A percentile compares a stretch with the other conserved stretches of the same genome.
phyloP scores from a whole-genome alignment of 1,140 invertebrate genomes.

The Drosophila gunungcola region DNA sequence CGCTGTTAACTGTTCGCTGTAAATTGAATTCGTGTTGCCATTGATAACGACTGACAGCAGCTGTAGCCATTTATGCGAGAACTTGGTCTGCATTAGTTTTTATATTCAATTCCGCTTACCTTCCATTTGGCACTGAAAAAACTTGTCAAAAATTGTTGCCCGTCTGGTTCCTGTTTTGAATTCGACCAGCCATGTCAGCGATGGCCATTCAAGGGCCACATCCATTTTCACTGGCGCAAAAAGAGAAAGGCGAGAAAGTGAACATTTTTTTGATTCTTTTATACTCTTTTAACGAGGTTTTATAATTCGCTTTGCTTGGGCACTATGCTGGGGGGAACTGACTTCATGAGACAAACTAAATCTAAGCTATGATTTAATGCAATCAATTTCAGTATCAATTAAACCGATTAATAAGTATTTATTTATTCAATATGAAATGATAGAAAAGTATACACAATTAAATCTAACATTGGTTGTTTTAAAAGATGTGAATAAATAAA shows the following conservation, averaged over 20 bases:
- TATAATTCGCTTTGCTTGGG: neutral
- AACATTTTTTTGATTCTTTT: constrained; percentile 36
- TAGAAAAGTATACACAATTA: no score
- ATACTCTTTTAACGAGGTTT: constrained; percentile 8
- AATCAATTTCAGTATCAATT: no score
- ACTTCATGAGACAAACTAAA: no score
- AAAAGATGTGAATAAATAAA: no score
- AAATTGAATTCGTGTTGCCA: constrained; percentile 39
- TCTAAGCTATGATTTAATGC: no score
- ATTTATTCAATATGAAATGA: no score
- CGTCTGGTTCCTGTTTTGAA: constrained; percentile 26
- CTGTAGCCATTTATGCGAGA: constrained; percentile 44
- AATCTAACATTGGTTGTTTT: no score
- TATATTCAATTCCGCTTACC: constrained; percentile 67
- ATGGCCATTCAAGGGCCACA: constrained; percentile 18
- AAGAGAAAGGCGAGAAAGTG: neutral
- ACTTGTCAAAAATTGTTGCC: constrained; percentile 57
- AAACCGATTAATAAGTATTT: no score
- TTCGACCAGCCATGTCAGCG: constrained; percentile 41
- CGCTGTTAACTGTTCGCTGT: constrained; percentile 19
- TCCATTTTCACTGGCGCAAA: constrained; percentile 45
- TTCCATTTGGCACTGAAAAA: constrained; percentile 44
- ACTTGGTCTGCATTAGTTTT: constrained; percentile 66
- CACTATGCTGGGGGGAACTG: no score
- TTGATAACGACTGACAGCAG: constrained; percentile 44